These are phyloP conservation scores for Platichthys stellatus DNA, from an alignment of 2,113 vertebrate genomes.

Conservation along the genomic window DNA sequence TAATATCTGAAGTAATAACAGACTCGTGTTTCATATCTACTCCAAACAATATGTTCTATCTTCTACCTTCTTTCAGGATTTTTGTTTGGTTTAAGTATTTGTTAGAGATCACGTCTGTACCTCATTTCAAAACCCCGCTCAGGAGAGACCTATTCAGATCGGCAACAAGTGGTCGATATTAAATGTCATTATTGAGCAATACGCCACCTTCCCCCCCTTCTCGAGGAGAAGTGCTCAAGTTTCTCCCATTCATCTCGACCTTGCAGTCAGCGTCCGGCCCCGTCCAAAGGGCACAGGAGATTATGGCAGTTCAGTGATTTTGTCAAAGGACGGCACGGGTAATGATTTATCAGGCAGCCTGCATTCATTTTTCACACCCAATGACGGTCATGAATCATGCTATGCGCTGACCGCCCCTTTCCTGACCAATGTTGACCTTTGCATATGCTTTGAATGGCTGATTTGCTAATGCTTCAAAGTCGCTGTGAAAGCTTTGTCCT, in stretches of 20 bases:
- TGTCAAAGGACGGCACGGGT: constrained; percentile 54
- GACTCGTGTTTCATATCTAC: not conserved
- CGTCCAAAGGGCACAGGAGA: constrained; percentile 41
- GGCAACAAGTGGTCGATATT: constrained; percentile 66
- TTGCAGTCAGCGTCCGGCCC: constrained; percentile 61
- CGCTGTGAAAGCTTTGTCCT: not conserved
- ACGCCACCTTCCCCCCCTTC: constrained; percentile 31
- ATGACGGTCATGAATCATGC: constrained; percentile 76
- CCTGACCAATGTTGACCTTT: constrained; percentile 65
- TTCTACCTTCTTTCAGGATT: not conserved
- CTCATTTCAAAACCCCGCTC: constrained; percentile 19
- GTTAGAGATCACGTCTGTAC: constrained; percentile 1
- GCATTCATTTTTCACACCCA: constrained; percentile 72
- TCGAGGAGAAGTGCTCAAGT: constrained; percentile 45
- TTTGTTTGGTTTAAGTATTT: constrained; percentile 9
- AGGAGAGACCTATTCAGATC: constrained; percentile 31
- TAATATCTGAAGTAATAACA: not conserved
- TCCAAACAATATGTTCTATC: no score
- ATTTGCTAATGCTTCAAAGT: constrained; percentile 45
- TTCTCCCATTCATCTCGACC: constrained; percentile 62
- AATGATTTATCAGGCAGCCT: constrained; percentile 69
- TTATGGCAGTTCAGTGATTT: constrained; percentile 56
- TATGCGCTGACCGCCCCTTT: constrained; percentile 50
- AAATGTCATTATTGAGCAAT: constrained; percentile 69
- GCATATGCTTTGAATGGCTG: constrained; percentile 59